Conservation (phyloP, 2,113 vertebrate genomes). For the Megaceryle maxima region DNA sequence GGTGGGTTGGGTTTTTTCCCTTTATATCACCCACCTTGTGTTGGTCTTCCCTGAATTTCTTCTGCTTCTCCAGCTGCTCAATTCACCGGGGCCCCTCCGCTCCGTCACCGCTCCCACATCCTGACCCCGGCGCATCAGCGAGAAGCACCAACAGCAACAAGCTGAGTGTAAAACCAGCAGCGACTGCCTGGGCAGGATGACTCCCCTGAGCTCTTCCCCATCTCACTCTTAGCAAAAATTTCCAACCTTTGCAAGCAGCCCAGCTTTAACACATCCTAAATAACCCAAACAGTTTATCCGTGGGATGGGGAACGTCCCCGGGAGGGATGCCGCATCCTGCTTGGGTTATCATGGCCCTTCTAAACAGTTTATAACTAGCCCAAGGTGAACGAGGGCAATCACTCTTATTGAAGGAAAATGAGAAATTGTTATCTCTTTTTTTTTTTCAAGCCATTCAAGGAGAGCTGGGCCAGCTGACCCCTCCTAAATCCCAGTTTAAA, state of each 20-base stretch:
- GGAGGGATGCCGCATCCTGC: constrained; percentile 5
- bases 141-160: background rate
- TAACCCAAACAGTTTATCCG: constrained; percentile 64
- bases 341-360: background rate
- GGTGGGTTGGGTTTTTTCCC: background rate
- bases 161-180: background rate
- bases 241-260: background rate
- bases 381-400: background rate
- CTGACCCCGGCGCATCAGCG: background rate
- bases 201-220: background rate
- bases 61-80: background rate
- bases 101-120: background rate
- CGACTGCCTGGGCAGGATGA: fast-evolving
- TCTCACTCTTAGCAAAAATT: background rate
- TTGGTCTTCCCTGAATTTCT: background rate
- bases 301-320: background rate
- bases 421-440: background rate
- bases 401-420: background rate
- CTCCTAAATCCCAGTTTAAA: background rate
- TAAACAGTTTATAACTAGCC: constrained; percentile 60
- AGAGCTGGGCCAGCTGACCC: fast-evolving
- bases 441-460: background rate
- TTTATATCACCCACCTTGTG: background rate
- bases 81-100: fast-evolving
- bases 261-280: background rate